A percentile compares a stretch with the other conserved stretches of the same genome.
Evolutionary conservation across 2,888 invertebrate species (phyloP).

Genomic region (Ypsolopha sequella): DNA sequence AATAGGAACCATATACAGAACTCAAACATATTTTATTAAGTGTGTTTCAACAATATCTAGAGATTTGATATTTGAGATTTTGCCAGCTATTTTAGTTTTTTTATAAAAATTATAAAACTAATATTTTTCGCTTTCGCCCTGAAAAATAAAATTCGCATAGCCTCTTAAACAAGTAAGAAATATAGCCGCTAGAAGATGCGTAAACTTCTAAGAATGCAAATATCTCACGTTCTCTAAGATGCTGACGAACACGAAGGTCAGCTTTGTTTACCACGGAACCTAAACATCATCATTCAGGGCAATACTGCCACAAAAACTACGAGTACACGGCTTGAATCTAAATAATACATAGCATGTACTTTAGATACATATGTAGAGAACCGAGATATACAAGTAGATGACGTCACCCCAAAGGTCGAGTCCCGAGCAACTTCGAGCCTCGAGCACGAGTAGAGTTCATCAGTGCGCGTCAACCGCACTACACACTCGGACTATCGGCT

Average conservation of each 20-base stretch:
- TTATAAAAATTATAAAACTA: too few relatives aligned
- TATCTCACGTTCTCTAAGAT: too few relatives aligned
- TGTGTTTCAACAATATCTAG: too few relatives aligned
- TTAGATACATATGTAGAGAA: not conserved
- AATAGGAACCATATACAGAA: too few relatives aligned
- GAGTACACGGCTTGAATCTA: conserved; percentile 42
- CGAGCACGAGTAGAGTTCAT: conserved; percentile 42
- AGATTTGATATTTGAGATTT: too few relatives aligned
- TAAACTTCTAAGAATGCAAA: too few relatives aligned
- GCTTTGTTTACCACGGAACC: conserved; percentile 26
- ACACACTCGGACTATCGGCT: conserved; percentile 35
- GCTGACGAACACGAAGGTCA: conserved; percentile 23
- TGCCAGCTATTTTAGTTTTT: too few relatives aligned
- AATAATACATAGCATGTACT: conserved; percentile 40
- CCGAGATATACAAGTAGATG: conserved; percentile 28
- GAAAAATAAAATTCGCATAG: too few relatives aligned
- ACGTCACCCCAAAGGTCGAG: conserved; percentile 62
- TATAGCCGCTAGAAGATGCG: too few relatives aligned
- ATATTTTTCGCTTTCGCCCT: too few relatives aligned
- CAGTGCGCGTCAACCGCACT: conserved; percentile 54
- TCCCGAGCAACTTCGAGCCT: conserved; percentile 18
- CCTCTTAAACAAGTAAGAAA: too few relatives aligned
- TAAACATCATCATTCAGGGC: conserved; percentile 23
- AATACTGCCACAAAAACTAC: conserved; percentile 32
- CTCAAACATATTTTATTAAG: too few relatives aligned